These are phyloP conservation scores for Ectropis grisescens DNA, from an alignment of 1,140 invertebrate species.

Conservation along the genomic window DNA sequence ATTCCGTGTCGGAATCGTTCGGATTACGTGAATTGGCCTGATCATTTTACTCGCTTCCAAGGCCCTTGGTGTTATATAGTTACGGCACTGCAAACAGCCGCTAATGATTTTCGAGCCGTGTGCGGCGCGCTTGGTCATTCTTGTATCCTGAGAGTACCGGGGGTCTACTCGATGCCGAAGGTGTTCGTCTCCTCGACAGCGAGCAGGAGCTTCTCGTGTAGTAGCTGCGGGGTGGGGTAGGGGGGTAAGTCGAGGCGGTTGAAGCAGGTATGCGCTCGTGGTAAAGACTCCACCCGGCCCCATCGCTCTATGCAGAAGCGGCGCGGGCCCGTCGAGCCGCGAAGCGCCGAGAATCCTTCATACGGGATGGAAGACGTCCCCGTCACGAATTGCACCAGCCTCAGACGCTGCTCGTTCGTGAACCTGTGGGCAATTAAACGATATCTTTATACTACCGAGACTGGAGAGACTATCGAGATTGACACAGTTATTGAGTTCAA, in stretches of 20 bases:
- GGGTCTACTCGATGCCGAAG: slow-evolving; percentile 97
- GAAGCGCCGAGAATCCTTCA: slow-evolving; percentile 94
- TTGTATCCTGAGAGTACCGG: no score
- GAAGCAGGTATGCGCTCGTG: slow-evolving; percentile 97
- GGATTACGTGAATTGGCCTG: no score
- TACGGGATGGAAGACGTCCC: slow-evolving; percentile 97
- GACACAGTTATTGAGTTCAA: no score
- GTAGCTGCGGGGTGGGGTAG: slow-evolving; percentile 92
- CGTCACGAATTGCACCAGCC: slow-evolving; percentile 96
- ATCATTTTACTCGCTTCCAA: no score
- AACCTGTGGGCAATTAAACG: no score
- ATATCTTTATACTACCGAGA: no score
- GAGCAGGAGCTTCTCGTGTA: slow-evolving; percentile 93
- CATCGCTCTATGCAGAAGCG: slow-evolving; percentile 99
- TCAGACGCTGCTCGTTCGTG: slow-evolving; percentile 93
- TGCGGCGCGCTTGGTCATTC: no score
- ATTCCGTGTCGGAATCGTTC: no score
- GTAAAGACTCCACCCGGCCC: slow-evolving; percentile 94
- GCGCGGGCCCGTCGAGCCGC: slow-evolving; percentile 94
- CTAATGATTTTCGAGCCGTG: not conserved
- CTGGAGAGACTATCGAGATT: no score
- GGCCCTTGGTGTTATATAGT: no score
- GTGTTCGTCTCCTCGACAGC: slow-evolving; percentile 98
- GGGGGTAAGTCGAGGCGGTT: slow-evolving; percentile 96
- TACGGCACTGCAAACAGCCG: no score